Conservation (phyloP, 2,797 vertebrate genomes). For the Taenioides sp. region DNA sequence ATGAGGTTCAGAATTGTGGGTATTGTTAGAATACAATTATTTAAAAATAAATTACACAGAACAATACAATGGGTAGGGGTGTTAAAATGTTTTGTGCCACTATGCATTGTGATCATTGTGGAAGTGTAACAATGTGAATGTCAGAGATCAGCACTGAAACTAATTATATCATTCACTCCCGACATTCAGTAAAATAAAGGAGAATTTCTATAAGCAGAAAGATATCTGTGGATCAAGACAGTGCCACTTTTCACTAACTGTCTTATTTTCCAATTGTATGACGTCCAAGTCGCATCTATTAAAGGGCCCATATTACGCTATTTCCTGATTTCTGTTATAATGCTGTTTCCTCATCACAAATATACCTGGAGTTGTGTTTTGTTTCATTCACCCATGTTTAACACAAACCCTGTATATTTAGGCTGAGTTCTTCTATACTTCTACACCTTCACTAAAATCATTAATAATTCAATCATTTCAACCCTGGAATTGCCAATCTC, state of each 20-base stretch:
- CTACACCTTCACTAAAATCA: no score
- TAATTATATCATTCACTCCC: constrained; percentile 1
- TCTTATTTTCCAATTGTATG: not conserved
- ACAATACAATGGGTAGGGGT: not conserved
- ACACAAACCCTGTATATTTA: no score
- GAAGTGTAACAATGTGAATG: not conserved
- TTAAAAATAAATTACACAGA: not conserved
- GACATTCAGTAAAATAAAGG: not conserved
- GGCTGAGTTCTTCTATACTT: no score
- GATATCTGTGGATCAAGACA: not conserved
- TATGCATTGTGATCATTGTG: not conserved
- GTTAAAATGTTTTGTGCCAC: not conserved
- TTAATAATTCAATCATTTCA: no score
- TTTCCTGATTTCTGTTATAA: no score
- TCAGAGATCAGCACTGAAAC: not conserved
- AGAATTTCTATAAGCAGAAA: not conserved
- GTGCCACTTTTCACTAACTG: not conserved
- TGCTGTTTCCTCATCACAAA: no score
- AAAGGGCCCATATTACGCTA: no score
- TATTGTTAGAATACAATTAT: not conserved
- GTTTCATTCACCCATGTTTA: no score
- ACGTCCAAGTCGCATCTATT: not conserved
- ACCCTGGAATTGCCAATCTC: no score
- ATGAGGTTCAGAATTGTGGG: not conserved
- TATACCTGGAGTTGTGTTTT: no score